Evolutionary conservation across 2,797 vertebrate species (phyloP).

Genomic region (Tapera naevia): DNA sequence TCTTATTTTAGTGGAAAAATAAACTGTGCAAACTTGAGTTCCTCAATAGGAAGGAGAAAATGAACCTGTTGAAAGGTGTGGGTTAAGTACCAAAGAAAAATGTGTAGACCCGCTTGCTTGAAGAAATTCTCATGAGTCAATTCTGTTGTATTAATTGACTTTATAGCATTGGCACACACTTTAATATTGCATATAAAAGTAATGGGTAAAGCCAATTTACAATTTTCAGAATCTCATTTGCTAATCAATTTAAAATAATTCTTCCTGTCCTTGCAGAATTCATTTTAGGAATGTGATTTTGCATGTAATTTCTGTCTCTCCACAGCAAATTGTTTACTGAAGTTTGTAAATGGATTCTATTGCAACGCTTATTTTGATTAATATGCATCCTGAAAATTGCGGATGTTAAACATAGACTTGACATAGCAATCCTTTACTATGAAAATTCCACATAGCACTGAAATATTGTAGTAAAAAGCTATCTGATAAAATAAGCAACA

Average conservation of each 20-base stretch:
- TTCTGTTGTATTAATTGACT: neutral
- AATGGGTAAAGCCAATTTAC: neutral
- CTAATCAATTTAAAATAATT: neutral
- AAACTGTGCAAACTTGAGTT: neutral
- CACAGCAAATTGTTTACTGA: neutral
- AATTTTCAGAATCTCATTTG: conserved; percentile 9
- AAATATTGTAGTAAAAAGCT: neutral
- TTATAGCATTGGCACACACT: neutral
- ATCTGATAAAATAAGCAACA: conserved; percentile 12
- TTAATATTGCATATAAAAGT: neutral
- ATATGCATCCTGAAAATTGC: neutral
- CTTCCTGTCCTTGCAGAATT: neutral
- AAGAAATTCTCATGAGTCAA: neutral
- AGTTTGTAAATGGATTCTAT: neutral
- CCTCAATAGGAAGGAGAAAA: neutral
- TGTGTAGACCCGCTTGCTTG: neutral
- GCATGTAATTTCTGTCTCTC: neutral
- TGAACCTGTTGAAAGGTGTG: neutral
- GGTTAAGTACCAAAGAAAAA: neutral
- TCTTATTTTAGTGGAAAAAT: neutral
- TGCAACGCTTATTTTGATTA: conserved; percentile 24
- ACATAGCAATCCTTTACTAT: neutral
- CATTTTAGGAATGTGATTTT: neutral
- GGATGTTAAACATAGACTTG: conserved; percentile 2
- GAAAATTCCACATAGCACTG: neutral